Percentiles rank a stretch among this genome's conserved stretches.
These are phyloP conservation scores for Lethocerus indicus DNA, from an alignment of 1,140 invertebrate species.

Conservation along the genomic window DNA sequence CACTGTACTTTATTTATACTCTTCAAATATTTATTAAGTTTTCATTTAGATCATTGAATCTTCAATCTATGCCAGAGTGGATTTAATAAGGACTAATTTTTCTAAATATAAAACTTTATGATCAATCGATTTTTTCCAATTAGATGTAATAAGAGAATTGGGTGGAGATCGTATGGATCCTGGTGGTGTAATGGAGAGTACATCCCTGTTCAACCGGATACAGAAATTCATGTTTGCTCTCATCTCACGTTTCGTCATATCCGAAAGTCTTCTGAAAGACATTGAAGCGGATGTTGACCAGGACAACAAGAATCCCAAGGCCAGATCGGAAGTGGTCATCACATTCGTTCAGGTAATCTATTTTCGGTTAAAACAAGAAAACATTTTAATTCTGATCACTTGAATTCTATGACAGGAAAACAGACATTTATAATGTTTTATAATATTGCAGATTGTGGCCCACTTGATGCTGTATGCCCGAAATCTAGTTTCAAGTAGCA, in stretches of 20 bases:
- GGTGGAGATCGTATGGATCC: constrained; percentile 12
- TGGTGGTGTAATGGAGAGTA: constrained; percentile 24
- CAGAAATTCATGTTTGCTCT: constrained; percentile 52
- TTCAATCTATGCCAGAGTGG: too few species aligned
- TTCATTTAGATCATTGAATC: too few species aligned
- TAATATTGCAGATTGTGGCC: constrained; percentile 35
- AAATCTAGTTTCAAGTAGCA: constrained; percentile 33
- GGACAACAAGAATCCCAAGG: constrained; percentile 5
- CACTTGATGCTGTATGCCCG: constrained; percentile 50
- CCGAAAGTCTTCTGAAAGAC: constrained; percentile 15
- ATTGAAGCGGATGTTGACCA: constrained; percentile 11
- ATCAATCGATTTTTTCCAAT: neutral
- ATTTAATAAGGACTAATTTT: too few species aligned
- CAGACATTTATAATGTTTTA: neutral
- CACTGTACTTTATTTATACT: too few species aligned
- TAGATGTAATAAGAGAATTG: constrained; percentile 7
- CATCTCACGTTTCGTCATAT: constrained; percentile 41
- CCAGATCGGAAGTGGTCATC: constrained; percentile 7
- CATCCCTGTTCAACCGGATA: constrained; percentile 37
- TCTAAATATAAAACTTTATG: neutral
- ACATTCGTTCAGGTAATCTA: constrained; percentile 14
- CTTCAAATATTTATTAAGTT: too few species aligned
- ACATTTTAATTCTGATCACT: neutral
- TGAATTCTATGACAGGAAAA: neutral
- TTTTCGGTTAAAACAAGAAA: neutral